phyloP scores from a whole-genome alignment of 2,888 invertebrate genomes.

The Chydorus sphaericus region DNA sequence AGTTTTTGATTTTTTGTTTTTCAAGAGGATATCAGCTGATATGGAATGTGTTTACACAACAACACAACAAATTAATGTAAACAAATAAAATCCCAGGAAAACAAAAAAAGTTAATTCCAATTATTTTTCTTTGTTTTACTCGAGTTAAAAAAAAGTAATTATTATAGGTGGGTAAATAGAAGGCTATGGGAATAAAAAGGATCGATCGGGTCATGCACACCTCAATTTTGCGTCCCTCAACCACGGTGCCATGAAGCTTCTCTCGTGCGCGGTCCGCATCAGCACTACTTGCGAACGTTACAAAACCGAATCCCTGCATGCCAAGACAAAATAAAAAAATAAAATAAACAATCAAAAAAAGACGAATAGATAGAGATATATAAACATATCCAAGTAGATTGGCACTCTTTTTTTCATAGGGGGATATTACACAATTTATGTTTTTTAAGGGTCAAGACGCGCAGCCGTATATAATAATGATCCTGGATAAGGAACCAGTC shows the following conservation, averaged over 20 bases:
- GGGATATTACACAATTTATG: no score
- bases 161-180: conserved; percentile 10
- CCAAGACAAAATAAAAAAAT: conserved; percentile 22
- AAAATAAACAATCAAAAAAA: conserved; percentile 9
- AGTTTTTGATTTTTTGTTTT: no score
- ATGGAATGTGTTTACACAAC: no score
- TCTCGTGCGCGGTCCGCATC: conserved; percentile 99
- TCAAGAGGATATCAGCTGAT: no score
- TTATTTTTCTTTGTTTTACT: conserved; percentile 10
- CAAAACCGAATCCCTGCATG: conserved; percentile 99
- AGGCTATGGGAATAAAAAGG: neutral
- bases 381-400: conserved; percentile 4
- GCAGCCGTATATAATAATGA: no score
- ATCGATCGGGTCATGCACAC: conserved; percentile 48
- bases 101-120: neutral
- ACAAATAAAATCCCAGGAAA: neutral
- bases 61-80: conserved; percentile 19
- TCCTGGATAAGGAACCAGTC: no score
- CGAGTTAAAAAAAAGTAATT: neutral
- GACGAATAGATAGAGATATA: neutral
- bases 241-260: conserved; percentile 99
- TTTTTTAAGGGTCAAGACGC: no score
- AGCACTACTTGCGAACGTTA: conserved; percentile 99
- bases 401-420: no score
- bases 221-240: conserved; percentile 99